Percentiles rank a stretch among this genome's conserved stretches.
phyloP scores from a whole-genome alignment of 2,113 vertebrate species.

The Amphilophus citrinellus region DNA sequence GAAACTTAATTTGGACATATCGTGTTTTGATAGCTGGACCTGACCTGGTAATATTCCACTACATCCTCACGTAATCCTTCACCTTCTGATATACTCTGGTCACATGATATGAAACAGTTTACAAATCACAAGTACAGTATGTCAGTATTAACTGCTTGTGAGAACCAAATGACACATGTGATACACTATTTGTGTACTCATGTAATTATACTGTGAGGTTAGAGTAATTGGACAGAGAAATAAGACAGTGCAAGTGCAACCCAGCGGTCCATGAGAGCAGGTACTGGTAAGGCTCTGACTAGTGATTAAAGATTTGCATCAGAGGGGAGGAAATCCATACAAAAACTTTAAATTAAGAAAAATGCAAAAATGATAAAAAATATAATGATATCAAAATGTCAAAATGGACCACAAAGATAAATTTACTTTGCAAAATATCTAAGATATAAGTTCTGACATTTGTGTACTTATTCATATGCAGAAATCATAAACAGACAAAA shows the following conservation, averaged over 20 bases:
- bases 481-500: no score
- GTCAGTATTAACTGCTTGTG: not conserved
- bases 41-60: conserved; percentile 14
- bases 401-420: no score
- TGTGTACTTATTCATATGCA: no score
- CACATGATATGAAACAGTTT: not conserved
- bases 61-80: not conserved
- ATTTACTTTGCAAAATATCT: no score
- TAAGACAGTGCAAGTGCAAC: not conserved
- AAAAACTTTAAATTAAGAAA: not conserved
- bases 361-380: no score
- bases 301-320: not conserved
- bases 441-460: no score
- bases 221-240: conserved; percentile 37
- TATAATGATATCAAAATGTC: no score
- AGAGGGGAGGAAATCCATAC: not conserved
- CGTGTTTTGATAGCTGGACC: conserved; percentile 35
- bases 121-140: not conserved
- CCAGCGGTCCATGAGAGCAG: not conserved
- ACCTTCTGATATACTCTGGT: conserved; percentile 1
- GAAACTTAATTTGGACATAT: conserved; percentile 65
- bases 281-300: not conserved
- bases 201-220: conserved; percentile 40
- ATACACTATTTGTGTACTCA: conserved; percentile 28
- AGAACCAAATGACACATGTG: conserved; percentile 20